These are phyloP conservation scores for Geotrypetes seraphini DNA, from an alignment of 2,797 vertebrate genomes.

Conservation along the genomic window DNA sequence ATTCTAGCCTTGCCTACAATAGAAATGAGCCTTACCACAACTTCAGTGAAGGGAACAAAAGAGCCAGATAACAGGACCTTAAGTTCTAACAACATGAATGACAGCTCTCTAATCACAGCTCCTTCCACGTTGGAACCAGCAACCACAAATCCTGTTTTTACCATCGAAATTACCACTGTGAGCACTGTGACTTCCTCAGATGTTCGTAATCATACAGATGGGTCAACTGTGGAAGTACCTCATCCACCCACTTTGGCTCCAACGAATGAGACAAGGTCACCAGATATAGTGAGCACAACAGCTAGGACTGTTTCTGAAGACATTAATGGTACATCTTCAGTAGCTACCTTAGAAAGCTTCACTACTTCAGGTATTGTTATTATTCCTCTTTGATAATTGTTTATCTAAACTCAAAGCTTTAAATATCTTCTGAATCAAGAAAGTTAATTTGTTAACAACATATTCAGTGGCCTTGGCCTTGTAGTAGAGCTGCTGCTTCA, in stretches of 20 bases:
- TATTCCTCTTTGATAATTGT: no score
- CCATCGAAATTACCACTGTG: conserved; percentile 1
- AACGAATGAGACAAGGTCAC: conserved; percentile 11
- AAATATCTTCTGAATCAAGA: no score
- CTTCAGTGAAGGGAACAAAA: conserved; percentile 23
- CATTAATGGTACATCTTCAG: conserved; percentile 20
- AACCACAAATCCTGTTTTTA: conserved; percentile 20
- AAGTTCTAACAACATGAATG: conserved; percentile 5
- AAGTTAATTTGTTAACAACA: no score
- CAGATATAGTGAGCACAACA: neutral
- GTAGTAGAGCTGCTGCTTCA: no score
- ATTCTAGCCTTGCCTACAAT: conserved; percentile 12
- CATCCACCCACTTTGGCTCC: conserved; percentile 19
- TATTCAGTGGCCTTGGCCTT: no score
- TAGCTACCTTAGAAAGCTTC: conserved; percentile 23
- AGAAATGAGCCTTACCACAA: conserved; percentile 14
- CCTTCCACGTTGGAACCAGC: conserved; percentile 10
- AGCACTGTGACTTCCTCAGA: conserved; percentile 22
- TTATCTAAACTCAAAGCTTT: no score
- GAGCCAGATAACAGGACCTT: conserved; percentile 10
- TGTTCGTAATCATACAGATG: conserved; percentile 24
- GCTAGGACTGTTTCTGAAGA: conserved; percentile 16
- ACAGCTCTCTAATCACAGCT: conserved; percentile 30
- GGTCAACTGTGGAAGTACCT: conserved; percentile 4
- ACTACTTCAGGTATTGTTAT: conserved; percentile 35